Base-by-base conservation (phyloP, 1,140 invertebrate genomes). In the Philaenus spumarius region DNA sequence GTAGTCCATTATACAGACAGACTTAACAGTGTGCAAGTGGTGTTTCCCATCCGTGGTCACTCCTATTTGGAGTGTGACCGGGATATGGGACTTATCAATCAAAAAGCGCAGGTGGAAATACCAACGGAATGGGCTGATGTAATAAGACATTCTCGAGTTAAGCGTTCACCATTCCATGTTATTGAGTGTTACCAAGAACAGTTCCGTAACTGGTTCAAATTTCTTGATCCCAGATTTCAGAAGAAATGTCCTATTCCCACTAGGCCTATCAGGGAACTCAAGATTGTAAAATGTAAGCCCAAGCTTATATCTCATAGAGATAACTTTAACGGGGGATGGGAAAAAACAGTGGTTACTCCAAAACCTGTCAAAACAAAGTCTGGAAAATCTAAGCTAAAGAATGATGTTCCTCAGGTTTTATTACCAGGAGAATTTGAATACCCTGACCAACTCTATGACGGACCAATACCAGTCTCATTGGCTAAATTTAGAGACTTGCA, bases 171-270 rank as follows among this genome's bases (percentile, higher is more conserved):
- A 24, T 55, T 50, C 26, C 19, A 50, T 22, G 47, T 50, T 7
- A 14, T 50, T 9, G 20, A 50, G 11, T 17, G 26, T 35, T 20
- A 43, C 22, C 58, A 59, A 50, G 51, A 48, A 40, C 24, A 39
- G n/a, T 39, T 59, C n/a, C 42, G 26, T 46, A 40, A n/a, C 23
- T 59, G 58, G 58, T 55, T 19, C 34, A 59, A 24, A 24, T 24
- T 54, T 23, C 46, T 59, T 15, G 37, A 37, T 17, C 22, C 35
- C 12, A 56, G 24, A 19, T 59, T 34, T 43, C n/a, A 22, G 23
- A 26, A 42, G 22, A 59, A 48, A 54, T 56, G 51, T 39, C 58
- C 58, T 15, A 39, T 59, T 39, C 34, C 35, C 34, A 59, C 51
- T 22, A 14, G 51, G 20, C 58, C 58, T 22, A 54, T 59, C 20